A percentile compares a stretch with the other conserved stretches of the same genome.
Conservation (phyloP, 2,113 vertebrate genomes). For the Gavia stellata region DNA sequence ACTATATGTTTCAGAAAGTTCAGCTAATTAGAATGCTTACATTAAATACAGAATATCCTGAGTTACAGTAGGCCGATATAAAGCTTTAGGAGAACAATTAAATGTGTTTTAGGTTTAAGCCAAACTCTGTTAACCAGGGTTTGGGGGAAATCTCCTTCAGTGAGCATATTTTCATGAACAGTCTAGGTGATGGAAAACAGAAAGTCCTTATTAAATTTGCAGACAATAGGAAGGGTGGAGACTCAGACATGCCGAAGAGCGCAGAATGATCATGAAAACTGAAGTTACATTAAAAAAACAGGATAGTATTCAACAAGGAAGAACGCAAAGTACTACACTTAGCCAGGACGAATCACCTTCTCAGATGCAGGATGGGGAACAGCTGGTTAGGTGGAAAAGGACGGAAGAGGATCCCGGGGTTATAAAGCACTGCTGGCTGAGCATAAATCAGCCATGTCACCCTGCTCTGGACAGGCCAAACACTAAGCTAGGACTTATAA, state of each 20-base stretch:
- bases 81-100: not conserved
- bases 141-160: not conserved
- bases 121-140: not conserved
- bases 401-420: not conserved
- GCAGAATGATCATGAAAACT: not conserved
- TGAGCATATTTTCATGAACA: not conserved
- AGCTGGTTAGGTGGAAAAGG: not conserved
- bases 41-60: not conserved
- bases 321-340: not conserved
- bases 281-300: not conserved
- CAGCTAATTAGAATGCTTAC: not conserved
- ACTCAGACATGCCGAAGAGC: not conserved
- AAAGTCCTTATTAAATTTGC: not conserved
- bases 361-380: not conserved
- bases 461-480: not conserved
- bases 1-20: not conserved
- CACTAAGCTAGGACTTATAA: not conserved
- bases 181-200: not conserved
- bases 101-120: not conserved
- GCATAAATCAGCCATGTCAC: not conserved
- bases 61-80: not conserved
- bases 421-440: not conserved
- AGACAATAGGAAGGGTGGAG: conserved; percentile 23
- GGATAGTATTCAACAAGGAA: not conserved
- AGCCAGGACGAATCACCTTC: not conserved